Base-by-base conservation (phyloP, 2,113 vertebrate species). In the Odontesthes bonariensis region DNA sequence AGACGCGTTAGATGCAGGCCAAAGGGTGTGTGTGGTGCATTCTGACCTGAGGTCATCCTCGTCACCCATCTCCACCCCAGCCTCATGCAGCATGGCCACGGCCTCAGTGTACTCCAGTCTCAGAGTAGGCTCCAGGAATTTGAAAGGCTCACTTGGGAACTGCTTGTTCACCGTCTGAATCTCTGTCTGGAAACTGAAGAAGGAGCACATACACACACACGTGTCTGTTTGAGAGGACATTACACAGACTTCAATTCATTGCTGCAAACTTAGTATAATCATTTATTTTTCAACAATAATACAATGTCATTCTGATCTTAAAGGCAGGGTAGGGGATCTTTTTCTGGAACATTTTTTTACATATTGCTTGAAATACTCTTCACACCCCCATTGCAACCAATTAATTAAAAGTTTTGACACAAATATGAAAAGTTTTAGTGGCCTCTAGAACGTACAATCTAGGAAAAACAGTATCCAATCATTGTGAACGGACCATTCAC, bases 91-190 rank as follows among this genome's bases (percentile, higher is more conserved):
- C 96, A 99, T 97, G 81, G 98, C 97, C 82, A 99, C 69, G 2
- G 81, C 98, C 89, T 99, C 98, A 5, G 83, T 85, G 86, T 95
- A 99, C 69, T 99, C 98, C 86, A 99, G 92, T 79, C 96, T 95
- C 88, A 99, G 94, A 5, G 97, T 98, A 46, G 98, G 98, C 90
- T 99, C 98, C 95, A 99, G 92, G 91, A 99, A 99, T 85, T 97
- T 99, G 90, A 99, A 99, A 1, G 97, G 96, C 82, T 99, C 98
- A 63, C 96, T 96, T 0, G 97, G 96, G 73, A 95, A 99, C 88
- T 99, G 98, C 82, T 95, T 99, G 90, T 92, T 95, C 82, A 99
- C 97, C 0, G 82, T 97, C 92, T 97, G 96, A 90, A 99, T 99
- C 93, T 99, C 98, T 11, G 96, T 97, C 91, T 99, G 97, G 93